These are phyloP conservation scores for Hesperophylax magnus DNA, from an alignment of 1,140 invertebrate species.

Conservation along the genomic window DNA sequence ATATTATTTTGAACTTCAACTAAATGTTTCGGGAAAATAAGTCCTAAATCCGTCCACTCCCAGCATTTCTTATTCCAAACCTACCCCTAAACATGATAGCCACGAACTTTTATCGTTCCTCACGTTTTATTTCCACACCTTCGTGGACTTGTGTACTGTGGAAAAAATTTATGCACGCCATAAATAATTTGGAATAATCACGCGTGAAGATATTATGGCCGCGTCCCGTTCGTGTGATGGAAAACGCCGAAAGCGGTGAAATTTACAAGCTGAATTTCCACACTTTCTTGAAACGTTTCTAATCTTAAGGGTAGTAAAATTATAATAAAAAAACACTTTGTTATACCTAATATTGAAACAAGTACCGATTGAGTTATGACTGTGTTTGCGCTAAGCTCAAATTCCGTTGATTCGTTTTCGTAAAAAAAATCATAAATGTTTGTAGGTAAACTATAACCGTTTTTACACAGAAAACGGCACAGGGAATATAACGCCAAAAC, in stretches of 20 bases:
- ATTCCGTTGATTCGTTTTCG: too few species aligned
- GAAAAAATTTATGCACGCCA: conserved; percentile 53
- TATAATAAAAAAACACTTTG: neutral
- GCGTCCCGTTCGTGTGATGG: conserved; percentile 30
- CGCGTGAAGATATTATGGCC: conserved; percentile 40
- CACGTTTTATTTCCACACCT: conserved; percentile 56
- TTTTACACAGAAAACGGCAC: too few species aligned
- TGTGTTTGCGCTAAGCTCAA: neutral
- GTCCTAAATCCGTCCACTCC: neutral
- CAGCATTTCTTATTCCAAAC: conserved; percentile 43
- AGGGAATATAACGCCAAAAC: too few species aligned
- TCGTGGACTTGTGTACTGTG: conserved; percentile 41
- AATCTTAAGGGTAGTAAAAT: neutral
- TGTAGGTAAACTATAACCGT: too few species aligned
- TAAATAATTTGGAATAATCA: conserved; percentile 57
- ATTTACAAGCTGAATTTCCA: neutral
- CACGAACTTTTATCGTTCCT: conserved; percentile 57
- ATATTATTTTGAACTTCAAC: neutral
- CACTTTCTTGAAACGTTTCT: neutral
- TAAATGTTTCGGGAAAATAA: neutral
- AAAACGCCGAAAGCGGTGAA: neutral
- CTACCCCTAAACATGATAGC: conserved; percentile 51
- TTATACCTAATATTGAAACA: neutral
- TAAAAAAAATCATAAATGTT: too few species aligned
- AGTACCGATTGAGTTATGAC: neutral